Evolutionary conservation across 2,888 invertebrate genomes (phyloP).

Genomic region (Argyra leucocephala): DNA sequence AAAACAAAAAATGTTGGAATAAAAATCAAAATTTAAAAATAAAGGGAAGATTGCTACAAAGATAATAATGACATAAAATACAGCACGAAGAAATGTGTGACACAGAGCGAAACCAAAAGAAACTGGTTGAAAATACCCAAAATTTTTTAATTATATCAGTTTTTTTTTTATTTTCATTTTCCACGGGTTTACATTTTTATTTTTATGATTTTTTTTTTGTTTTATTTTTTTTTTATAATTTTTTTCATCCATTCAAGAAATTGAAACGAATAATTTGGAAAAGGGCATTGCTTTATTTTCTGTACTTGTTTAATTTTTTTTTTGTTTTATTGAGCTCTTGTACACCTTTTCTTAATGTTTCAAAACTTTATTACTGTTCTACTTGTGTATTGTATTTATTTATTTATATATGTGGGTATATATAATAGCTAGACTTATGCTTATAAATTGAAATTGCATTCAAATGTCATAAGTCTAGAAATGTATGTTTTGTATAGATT

Average conservation of each 20-base stretch:
- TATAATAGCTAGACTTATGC: background rate
- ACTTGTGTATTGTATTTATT: background rate
- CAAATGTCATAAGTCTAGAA: too few relatives aligned
- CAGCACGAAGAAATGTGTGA: background rate
- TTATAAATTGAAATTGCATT: too few relatives aligned
- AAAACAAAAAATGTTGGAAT: background rate
- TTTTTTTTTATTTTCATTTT: background rate
- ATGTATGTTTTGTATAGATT: too few relatives aligned
- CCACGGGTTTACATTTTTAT: background rate
- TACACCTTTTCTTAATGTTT: background rate
- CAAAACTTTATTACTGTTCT: too few relatives aligned
- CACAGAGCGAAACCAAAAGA: background rate
- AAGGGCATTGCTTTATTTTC: background rate
- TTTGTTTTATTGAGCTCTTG: background rate
- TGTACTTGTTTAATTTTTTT: background rate
- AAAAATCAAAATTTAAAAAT: background rate
- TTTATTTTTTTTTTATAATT: background rate
- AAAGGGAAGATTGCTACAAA: background rate
- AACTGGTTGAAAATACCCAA: background rate
- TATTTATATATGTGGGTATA: background rate
- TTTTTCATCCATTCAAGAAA: background rate
- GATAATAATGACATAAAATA: slow-evolving; percentile 4
- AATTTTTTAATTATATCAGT: background rate
- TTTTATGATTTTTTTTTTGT: background rate
- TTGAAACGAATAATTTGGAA: background rate